Evolutionary conservation across 2,888 invertebrate species (phyloP).

Genomic region (Euzetes globulus): DNA sequence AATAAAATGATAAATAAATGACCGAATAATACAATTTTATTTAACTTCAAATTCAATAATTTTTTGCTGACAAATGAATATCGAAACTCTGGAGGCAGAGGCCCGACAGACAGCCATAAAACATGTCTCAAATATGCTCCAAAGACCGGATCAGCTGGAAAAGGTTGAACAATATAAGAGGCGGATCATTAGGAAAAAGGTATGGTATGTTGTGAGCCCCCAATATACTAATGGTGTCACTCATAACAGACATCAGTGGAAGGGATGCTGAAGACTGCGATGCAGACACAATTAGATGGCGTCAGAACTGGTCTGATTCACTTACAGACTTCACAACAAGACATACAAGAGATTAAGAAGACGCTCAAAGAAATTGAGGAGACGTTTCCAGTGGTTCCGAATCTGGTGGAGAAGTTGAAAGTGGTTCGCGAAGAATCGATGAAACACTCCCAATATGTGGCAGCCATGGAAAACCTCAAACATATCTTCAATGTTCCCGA

Average conservation of each 20-base stretch:
- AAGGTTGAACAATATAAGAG: conserved; percentile 57
- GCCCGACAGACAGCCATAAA: conserved; percentile 49
- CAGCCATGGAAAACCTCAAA: conserved; percentile 94
- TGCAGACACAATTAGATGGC: conserved; percentile 95
- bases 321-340: conserved; percentile 72
- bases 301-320: conserved; percentile 88
- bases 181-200: conserved; percentile 52
- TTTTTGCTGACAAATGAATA: conserved; percentile 39
- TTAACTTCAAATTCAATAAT: no score
- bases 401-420: conserved; percentile 69
- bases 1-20: no score
- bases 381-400: conserved; percentile 66
- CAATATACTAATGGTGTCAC: background rate
- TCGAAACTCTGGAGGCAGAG: conserved; percentile 47
- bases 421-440: conserved; percentile 85
- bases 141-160: conserved; percentile 89
- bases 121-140: conserved; percentile 77
- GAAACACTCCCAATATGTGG: conserved; percentile 87
- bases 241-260: conserved; percentile 69
- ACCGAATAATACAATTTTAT: no score
- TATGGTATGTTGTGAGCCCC: conserved; percentile 37
- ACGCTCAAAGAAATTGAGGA: conserved; percentile 69
- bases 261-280: conserved; percentile 92
- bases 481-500: conserved; percentile 97
- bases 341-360: conserved; percentile 61